Percentiles rank a stretch among this genome's conserved stretches.
phyloP scores from a whole-genome alignment of 2,797 vertebrate species.

The Chrysocyon brachyurus region DNA sequence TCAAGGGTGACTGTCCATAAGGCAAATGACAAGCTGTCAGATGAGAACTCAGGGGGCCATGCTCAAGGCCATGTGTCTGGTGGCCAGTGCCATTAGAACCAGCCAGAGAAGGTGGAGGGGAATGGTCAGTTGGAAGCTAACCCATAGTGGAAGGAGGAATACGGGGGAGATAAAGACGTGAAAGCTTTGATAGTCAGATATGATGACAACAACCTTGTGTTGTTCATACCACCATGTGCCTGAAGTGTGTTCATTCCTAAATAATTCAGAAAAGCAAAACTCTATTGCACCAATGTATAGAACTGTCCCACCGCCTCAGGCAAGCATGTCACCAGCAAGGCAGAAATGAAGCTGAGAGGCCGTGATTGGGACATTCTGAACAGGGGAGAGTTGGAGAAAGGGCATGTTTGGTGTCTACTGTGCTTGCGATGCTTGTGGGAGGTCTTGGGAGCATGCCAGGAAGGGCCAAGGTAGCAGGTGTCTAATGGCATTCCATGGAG shows the following conservation, averaged over 20 bases:
- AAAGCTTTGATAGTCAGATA: background rate
- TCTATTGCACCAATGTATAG: background rate
- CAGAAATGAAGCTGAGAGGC: background rate
- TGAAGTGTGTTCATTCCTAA: background rate
- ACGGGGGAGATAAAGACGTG: background rate
- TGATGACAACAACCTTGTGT: background rate
- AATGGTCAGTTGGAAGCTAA: background rate
- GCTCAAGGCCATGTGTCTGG: background rate
- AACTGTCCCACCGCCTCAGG: background rate
- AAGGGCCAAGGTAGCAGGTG: background rate
- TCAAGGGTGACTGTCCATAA: background rate
- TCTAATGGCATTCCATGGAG: background rate
- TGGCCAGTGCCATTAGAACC: background rate
- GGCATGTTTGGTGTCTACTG: background rate
- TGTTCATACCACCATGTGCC: background rate
- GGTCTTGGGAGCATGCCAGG: background rate
- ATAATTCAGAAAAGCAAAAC: background rate
- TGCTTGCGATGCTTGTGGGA: background rate
- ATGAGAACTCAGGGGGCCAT: background rate
- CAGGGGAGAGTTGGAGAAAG: background rate
- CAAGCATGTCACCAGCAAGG: background rate
- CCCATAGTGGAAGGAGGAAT: background rate
- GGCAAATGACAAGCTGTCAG: background rate
- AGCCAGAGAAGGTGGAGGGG: background rate
- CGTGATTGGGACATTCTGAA: background rate